A percentile compares a stretch with the other conserved stretches of the same genome.
Evolutionary conservation across 2,113 vertebrate species (phyloP).

Genomic region (Thunnus thynnus): DNA sequence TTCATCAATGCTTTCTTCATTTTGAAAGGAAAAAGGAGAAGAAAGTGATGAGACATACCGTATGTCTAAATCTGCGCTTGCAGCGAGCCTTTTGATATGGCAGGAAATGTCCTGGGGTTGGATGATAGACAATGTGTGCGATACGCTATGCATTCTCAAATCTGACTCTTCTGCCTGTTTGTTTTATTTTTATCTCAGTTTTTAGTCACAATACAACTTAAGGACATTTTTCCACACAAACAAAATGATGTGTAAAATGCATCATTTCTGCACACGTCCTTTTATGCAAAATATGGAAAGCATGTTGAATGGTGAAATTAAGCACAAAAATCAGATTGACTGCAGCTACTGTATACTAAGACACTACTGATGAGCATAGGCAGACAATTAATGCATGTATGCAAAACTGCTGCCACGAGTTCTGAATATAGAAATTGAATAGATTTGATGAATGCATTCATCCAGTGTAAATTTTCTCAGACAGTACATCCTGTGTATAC

Average conservation of each 20-base stretch:
- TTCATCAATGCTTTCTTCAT: slow-evolving; percentile 63
- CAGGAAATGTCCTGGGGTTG: slow-evolving; percentile 58
- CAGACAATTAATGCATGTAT: neutral
- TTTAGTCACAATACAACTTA: slow-evolving; percentile 42
- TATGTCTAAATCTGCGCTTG: slow-evolving; percentile 56
- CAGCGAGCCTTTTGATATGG: slow-evolving; percentile 62
- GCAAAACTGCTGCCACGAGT: neutral
- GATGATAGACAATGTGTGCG: slow-evolving; percentile 46
- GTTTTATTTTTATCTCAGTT: slow-evolving; percentile 59
- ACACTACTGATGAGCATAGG: neutral
- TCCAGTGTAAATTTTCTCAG: neutral
- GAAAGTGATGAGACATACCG: slow-evolving; percentile 58
- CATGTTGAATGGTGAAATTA: slow-evolving; percentile 32
- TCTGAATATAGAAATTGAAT: neutral
- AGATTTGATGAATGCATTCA: neutral
- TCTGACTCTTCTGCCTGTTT: slow-evolving; percentile 44
- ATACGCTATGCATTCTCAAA: slow-evolving; percentile 33
- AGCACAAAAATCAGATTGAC: slow-evolving; percentile 40
- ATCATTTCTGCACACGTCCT: slow-evolving; percentile 24
- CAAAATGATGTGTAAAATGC: slow-evolving; percentile 49
- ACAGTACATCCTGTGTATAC: neutral
- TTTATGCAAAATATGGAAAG: slow-evolving; percentile 14
- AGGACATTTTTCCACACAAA: slow-evolving; percentile 52
- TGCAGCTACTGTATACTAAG: slow-evolving; percentile 10
- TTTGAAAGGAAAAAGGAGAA: slow-evolving; percentile 19